phyloP scores from a whole-genome alignment of 2,113 vertebrate species.

The Myanophis thanlyinensis region DNA sequence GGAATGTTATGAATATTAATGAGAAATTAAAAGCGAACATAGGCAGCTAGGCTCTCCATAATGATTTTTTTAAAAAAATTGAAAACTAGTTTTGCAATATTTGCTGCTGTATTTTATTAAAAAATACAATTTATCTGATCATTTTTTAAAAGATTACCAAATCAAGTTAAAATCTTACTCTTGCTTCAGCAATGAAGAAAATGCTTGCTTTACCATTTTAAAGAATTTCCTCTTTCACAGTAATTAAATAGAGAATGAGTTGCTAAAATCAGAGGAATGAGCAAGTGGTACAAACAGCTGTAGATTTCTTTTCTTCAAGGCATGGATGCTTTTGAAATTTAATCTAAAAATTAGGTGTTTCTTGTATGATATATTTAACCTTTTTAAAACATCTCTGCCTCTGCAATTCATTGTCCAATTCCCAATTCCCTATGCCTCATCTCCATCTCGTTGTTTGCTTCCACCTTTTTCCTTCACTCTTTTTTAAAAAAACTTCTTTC shows the following conservation, averaged over 20 bases:
- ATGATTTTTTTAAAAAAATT: constrained; percentile 32
- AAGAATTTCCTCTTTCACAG: neutral
- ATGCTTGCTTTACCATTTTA: neutral
- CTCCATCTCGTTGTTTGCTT: neutral
- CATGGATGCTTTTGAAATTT: neutral
- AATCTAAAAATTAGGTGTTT: neutral
- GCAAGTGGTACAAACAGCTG: neutral
- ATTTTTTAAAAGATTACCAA: constrained; percentile 24
- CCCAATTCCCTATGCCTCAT: neutral
- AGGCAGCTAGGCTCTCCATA: constrained; percentile 19
- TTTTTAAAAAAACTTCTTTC: neutral
- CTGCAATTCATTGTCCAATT: neutral
- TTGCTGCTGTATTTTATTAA: constrained; percentile 6
- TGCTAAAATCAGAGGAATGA: neutral
- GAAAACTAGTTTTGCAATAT: constrained; percentile 32
- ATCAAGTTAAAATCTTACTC: constrained; percentile 15
- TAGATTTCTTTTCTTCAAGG: neutral
- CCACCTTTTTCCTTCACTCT: neutral
- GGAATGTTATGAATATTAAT: neutral
- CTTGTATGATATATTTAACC: neutral
- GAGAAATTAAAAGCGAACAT: constrained; percentile 21
- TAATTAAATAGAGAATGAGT: neutral
- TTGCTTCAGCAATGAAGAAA: neutral
- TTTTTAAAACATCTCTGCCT: neutral
- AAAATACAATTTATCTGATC: constrained; percentile 5